Percentiles rank a stretch among this genome's conserved stretches.
Evolutionary conservation across 2,888 invertebrate species (phyloP).

Genomic region (Epinotia nisella): DNA sequence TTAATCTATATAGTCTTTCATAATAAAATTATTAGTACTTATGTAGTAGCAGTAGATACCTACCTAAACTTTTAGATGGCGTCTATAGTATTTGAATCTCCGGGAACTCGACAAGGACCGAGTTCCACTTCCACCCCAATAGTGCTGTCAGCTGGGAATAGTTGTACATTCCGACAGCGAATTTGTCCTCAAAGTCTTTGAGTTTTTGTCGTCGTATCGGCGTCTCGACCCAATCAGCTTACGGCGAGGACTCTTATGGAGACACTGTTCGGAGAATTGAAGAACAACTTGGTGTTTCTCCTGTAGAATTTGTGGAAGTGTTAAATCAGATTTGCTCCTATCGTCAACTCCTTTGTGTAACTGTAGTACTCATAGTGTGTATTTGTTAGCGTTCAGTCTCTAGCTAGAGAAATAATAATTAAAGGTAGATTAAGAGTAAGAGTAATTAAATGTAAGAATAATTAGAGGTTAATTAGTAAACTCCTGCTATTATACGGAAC

Average conservation of each 20-base stretch:
- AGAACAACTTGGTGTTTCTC: slow-evolving; percentile 4
- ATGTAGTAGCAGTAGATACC: not conserved
- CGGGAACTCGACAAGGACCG: not conserved
- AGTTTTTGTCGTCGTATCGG: slow-evolving; percentile 26
- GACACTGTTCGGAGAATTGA: not conserved
- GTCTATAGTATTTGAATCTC: not conserved
- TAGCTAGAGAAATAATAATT: not conserved
- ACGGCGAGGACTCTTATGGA: not conserved
- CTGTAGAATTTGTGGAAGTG: not conserved
- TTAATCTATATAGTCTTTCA: not conserved
- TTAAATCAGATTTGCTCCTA: not conserved
- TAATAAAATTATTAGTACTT: not conserved
- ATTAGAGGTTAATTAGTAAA: not conserved
- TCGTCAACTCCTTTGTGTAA: not conserved
- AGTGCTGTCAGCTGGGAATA: slow-evolving; percentile 8
- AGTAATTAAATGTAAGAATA: too few relatives aligned
- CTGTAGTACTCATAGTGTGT: not conserved
- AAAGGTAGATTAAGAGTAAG: not conserved
- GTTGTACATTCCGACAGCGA: slow-evolving; percentile 14
- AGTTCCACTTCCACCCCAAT: slow-evolving; percentile 6
- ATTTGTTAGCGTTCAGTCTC: not conserved
- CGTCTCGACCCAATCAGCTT: slow-evolving; percentile 32
- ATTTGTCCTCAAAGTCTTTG: slow-evolving; percentile 14
- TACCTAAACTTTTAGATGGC: not conserved
- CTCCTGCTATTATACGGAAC: too few relatives aligned